phyloP scores from a whole-genome alignment of 2,888 invertebrate species.

The Watsonalla binaria region DNA sequence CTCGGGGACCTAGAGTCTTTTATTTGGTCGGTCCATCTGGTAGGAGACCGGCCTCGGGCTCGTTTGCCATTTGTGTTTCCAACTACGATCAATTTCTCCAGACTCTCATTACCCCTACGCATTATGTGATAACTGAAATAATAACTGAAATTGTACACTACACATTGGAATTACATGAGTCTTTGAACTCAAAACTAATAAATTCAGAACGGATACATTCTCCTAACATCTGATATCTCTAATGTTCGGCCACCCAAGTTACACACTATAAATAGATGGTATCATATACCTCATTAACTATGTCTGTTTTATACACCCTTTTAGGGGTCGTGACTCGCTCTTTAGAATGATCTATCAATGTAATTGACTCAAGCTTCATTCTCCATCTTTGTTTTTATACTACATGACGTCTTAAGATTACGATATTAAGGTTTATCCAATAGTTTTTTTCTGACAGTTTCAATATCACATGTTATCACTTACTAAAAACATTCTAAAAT shows the following conservation, averaged over 20 bases:
- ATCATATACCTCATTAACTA: slow-evolving; percentile 1
- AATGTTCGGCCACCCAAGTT: slow-evolving; percentile 1
- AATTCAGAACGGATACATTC: background rate
- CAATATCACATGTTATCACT: no score
- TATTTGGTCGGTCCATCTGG: no score
- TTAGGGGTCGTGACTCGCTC: background rate
- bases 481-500: no score
- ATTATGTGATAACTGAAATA: background rate
- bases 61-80: no score
- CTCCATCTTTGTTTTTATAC: no score
- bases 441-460: no score
- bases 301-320: background rate
- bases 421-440: no score
- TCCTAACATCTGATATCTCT: background rate
- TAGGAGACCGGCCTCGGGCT: no score
- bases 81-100: no score
- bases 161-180: background rate
- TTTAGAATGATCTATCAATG: background rate
- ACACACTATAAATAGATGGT: background rate
- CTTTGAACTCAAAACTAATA: background rate
- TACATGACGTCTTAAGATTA: no score
- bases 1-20: no score
- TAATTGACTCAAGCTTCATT: background rate
- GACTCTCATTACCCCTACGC: no score
- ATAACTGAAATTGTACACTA: background rate